Conservation (phyloP, 2,113 vertebrate species). For the Thamnaconus septentrionalis region DNA sequence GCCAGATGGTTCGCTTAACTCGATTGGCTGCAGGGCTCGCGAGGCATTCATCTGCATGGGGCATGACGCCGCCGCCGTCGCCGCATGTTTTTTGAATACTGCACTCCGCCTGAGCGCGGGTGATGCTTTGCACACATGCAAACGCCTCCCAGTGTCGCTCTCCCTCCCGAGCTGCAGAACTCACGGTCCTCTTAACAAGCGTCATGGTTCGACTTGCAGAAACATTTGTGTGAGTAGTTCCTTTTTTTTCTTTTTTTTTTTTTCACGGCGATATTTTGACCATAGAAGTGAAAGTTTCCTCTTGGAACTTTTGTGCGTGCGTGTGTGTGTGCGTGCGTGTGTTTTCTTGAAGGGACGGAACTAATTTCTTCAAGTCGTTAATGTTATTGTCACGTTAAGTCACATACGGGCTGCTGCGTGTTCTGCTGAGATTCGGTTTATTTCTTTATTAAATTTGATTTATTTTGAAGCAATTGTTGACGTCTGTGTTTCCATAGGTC, state of each 20-base stretch:
- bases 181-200: slow-evolving; percentile 10
- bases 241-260: slow-evolving; percentile 1
- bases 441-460: no score
- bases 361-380: neutral
- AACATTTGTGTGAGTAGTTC: slow-evolving; percentile 58
- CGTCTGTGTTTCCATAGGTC: neutral
- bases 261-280: no score
- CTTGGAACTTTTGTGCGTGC: no score
- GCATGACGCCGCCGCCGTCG: slow-evolving; percentile 1
- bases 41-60: slow-evolving; percentile 41
- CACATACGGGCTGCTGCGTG: no score
- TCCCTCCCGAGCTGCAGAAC: slow-evolving; percentile 21
- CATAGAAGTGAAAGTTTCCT: no score
- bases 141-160: slow-evolving; percentile 2
- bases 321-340: no score
- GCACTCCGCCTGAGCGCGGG: slow-evolving; percentile 16
- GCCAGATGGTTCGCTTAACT: slow-evolving; percentile 55
- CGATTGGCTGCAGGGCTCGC: slow-evolving; percentile 60
- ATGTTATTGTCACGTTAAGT: neutral
- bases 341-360: neutral
- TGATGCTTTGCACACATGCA: neutral
- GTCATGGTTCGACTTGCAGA: slow-evolving; percentile 61
- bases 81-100: slow-evolving; percentile 22
- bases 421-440: no score
- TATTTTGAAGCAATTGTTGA: neutral